Base-by-base conservation (phyloP, 2,888 invertebrate genomes). In the Metopia argyrocephala region DNA sequence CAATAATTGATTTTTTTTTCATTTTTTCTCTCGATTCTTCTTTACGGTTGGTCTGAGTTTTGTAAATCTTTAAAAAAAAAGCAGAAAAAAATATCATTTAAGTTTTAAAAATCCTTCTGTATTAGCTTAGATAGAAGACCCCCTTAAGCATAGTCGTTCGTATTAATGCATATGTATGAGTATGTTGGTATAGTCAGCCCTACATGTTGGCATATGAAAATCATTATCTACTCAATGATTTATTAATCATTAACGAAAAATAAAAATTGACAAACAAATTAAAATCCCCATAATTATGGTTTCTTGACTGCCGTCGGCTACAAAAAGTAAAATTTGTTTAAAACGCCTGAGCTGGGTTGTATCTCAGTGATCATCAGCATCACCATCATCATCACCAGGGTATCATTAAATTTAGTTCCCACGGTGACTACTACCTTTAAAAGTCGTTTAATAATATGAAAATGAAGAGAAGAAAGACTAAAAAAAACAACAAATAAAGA, bases 221-320 rank as follows among this genome's bases (percentile, higher is more conserved):
- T 9, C 69, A 62, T 79, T 62, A 71, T 71, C 21, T 61, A 28
- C 46, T 65, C 46, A 59, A 54, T 78, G 64, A 81, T 69, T 61
- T 66, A 78, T 66, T 81, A 57, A 64, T 31, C 64, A 54, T 65
- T 70, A 68, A 38, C n/a, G 7, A 28, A 12, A 5, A 23, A 54
- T 5, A 15, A 15, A 59, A 62, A 68, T 61, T 68, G 54, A 65
- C 64, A 76, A 73, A 80, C 68, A 52, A 76, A 68, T 71, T 71
- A 64, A 59, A 68, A 64, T 65, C 52, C 62, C 38, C 61, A 59
- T 66, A 75, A 75, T 76, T 76, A 68, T 68, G 54, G 48, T 61
- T 71, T 52, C 18, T 46, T 59, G 59, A 56, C 48, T 59, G 76
- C 80, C 80, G 76, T n/a, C 80, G 80, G 80, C 76, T 69, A 48